These are phyloP conservation scores for Taxidea taxus DNA, from an alignment of 2,113 vertebrate species.

Conservation along the genomic window DNA sequence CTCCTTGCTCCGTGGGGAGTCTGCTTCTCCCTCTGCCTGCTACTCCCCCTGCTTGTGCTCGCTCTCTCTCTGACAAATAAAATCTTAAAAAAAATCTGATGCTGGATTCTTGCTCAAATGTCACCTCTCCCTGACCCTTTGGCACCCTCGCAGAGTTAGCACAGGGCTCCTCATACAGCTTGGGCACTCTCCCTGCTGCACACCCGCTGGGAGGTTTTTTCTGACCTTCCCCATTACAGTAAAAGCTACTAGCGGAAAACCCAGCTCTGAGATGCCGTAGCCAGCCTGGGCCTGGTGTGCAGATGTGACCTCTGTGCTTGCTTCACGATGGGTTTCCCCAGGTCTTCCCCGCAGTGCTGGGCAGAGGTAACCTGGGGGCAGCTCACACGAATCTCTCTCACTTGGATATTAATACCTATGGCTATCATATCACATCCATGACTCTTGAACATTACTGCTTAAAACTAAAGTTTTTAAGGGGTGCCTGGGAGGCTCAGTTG, in stretches of 20 bases:
- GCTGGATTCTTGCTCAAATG: neutral
- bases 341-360: neutral
- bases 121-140: neutral
- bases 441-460: neutral
- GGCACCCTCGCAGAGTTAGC: neutral
- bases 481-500: too few relatives aligned
- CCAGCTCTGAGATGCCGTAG: rapidly evolving
- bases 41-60: too few relatives aligned
- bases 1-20: too few relatives aligned
- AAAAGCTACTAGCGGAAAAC: neutral
- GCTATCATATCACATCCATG: neutral
- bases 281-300: neutral
- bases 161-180: neutral
- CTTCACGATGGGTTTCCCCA: neutral
- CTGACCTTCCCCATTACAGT: neutral
- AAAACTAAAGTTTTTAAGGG: neutral
- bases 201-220: neutral
- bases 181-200: rapidly evolving
- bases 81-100: neutral
- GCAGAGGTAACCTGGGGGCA: rapidly evolving
- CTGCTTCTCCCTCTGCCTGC: too few relatives aligned
- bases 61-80: too few relatives aligned
- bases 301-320: neutral
- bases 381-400: rapidly evolving
- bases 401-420: neutral